These are phyloP conservation scores for Ameiurus melas DNA, from an alignment of 2,113 vertebrate genomes.

Conservation along the genomic window DNA sequence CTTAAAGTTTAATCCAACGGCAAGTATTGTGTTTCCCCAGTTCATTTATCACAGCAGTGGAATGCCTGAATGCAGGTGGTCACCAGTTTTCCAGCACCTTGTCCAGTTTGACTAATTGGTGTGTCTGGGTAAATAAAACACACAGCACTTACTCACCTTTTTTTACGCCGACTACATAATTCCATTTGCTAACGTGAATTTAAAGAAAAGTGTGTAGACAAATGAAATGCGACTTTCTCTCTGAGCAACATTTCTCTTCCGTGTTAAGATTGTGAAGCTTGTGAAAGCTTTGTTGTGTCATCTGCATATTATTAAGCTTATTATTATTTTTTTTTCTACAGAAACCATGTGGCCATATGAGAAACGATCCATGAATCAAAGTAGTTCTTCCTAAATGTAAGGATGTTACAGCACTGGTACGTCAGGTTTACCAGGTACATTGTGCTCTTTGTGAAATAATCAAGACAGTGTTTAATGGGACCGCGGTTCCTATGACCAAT, in stretches of 20 bases:
- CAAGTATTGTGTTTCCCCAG: background rate
- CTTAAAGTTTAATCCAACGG: background rate
- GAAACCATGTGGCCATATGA: background rate
- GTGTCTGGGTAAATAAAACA: constrained; percentile 48
- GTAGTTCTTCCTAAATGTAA: background rate
- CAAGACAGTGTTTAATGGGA: background rate
- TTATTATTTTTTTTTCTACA: too few relatives aligned
- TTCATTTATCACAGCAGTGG: constrained; percentile 31
- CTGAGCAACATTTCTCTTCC: background rate
- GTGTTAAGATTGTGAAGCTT: background rate
- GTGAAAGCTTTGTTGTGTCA: background rate
- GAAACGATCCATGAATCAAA: background rate
- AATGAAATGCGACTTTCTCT: background rate
- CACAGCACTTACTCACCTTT: constrained; percentile 27
- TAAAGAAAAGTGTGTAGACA: background rate
- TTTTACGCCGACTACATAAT: background rate
- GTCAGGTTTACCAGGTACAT: background rate
- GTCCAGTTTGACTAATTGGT: constrained; percentile 49
- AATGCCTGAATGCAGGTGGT: constrained; percentile 43
- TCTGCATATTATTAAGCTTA: background rate
- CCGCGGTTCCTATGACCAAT: background rate
- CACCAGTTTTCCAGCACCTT: constrained; percentile 41
- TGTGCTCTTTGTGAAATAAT: background rate
- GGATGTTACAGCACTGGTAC: background rate
- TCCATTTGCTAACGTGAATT: background rate